A percentile compares a stretch with the other conserved stretches of the same genome.
Conservation (phyloP, 2,888 invertebrate species). For the Drosophila eohydei region DNA sequence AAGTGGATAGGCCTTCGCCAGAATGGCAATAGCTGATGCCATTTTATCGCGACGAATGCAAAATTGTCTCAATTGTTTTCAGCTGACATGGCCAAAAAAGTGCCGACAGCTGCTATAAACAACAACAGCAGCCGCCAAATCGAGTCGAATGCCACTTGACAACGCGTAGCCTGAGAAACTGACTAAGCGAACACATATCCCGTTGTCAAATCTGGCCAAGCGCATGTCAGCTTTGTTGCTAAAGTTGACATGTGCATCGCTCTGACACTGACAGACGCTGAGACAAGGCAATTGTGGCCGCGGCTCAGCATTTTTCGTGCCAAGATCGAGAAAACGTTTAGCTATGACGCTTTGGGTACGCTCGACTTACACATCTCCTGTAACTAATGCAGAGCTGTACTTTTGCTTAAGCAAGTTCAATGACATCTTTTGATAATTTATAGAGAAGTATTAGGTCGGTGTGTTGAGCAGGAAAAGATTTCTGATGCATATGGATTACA, state of each 20-base stretch:
- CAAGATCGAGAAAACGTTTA: constrained; percentile 19
- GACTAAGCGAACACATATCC: constrained; percentile 41
- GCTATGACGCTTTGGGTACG: background rate
- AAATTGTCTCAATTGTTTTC: constrained; percentile 38
- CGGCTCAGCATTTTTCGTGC: constrained; percentile 16
- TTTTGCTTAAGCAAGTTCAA: background rate
- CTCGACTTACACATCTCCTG: background rate
- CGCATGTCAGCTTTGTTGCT: constrained; percentile 15
- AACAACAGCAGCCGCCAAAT: constrained; percentile 3
- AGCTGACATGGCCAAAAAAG: constrained; percentile 63
- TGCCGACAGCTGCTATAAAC: constrained; percentile 25
- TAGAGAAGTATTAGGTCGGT: background rate
- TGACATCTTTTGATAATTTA: background rate
- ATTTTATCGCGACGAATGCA: constrained; percentile 50
- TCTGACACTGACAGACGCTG: constrained; percentile 22
- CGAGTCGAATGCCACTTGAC: constrained; percentile 37
- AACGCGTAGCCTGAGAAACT: constrained; percentile 19
- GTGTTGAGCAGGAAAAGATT: background rate
- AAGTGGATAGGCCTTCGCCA: constrained; percentile 11
- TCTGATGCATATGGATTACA: background rate
- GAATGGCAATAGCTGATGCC: constrained; percentile 5
- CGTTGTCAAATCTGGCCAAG: constrained; percentile 42
- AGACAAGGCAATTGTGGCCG: constrained; percentile 28
- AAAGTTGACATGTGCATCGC: constrained; percentile 28
- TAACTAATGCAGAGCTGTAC: background rate